Conservation (phyloP, 1,140 invertebrate genomes). For the Drosophila oshimai region DNA sequence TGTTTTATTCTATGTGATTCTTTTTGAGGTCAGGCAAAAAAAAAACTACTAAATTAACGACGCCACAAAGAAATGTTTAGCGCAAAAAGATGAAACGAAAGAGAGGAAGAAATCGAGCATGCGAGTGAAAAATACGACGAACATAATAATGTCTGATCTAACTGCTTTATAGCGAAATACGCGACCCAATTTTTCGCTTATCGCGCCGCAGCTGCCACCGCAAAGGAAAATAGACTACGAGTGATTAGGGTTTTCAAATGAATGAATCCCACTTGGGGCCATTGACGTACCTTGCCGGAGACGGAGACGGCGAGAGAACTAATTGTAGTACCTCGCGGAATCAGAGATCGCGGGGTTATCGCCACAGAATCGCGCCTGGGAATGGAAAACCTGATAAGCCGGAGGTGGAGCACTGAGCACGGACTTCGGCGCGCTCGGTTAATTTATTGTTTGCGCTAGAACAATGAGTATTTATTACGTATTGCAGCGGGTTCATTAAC, state of each 20-base stretch:
- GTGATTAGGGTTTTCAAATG: constrained; percentile 63
- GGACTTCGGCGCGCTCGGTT: constrained; percentile 22
- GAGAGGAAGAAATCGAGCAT: neutral
- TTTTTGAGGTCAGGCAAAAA: constrained; percentile 70
- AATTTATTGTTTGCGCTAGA: constrained; percentile 22
- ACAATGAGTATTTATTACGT: constrained; percentile 28
- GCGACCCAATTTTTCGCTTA: constrained; percentile 73
- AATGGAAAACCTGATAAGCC: constrained; percentile 28
- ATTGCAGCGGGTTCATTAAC: constrained; percentile 28
- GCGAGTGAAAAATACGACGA: constrained; percentile 18
- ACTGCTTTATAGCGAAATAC: constrained; percentile 66
- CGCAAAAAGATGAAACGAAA: constrained; percentile 46
- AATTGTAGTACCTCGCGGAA: constrained; percentile 35
- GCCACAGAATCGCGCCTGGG: constrained; percentile 9
- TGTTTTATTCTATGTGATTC: constrained; percentile 23
- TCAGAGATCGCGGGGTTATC: constrained; percentile 45
- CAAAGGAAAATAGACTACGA: constrained; percentile 10
- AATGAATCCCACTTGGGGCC: constrained; percentile 49
- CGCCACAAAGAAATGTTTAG: constrained; percentile 71
- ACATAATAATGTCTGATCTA: constrained; percentile 45
- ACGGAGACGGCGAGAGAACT: constrained; percentile 1
- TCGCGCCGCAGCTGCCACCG: constrained; percentile 47
- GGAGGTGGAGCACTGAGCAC: constrained; percentile 1
- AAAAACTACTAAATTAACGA: constrained; percentile 59
- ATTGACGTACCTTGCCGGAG: constrained; percentile 45